These are phyloP conservation scores for Macrosteles quadrilineatus DNA, from an alignment of 1,140 invertebrate genomes.

Conservation along the genomic window DNA sequence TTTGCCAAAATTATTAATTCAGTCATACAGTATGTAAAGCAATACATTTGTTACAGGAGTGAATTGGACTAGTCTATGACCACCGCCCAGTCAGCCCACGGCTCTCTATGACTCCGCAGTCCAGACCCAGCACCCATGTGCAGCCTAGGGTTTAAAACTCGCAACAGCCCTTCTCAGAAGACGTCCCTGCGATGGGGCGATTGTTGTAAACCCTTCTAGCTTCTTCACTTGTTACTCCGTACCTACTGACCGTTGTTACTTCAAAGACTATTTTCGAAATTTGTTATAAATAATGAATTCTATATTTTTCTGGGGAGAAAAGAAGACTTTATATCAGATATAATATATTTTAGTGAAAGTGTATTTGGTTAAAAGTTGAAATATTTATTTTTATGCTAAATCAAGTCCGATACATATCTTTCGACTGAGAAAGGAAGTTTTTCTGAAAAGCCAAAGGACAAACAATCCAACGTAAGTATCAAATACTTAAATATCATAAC, in stretches of 20 bases:
- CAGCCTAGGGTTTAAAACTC: conserved; percentile 89
- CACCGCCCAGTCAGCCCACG: not conserved
- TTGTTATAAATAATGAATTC: conserved; percentile 21
- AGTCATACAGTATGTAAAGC: not conserved
- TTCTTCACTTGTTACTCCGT: conserved; percentile 10
- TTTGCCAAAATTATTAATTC: too few relatives aligned
- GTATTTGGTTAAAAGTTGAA: conserved; percentile 23
- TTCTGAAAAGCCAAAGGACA: not conserved
- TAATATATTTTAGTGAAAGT: conserved; percentile 35
- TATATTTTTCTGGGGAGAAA: conserved; percentile 35
- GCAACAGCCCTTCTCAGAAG: conserved; percentile 93
- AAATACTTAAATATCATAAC: too few relatives aligned
- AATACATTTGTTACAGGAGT: not conserved
- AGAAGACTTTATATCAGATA: conserved; percentile 28
- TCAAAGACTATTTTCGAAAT: conserved; percentile 27
- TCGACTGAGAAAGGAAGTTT: not conserved
- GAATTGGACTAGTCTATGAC: not conserved
- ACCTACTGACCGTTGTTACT: conserved; percentile 15
- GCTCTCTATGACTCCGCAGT: conserved; percentile 15
- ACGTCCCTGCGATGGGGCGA: conserved; percentile 93
- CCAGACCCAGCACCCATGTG: conserved; percentile 68
- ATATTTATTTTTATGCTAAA: conserved; percentile 16
- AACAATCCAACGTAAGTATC: too few relatives aligned
- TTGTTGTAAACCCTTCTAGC: conserved; percentile 62
- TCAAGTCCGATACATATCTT: conserved; percentile 1